phyloP scores from a whole-genome alignment of 2,888 invertebrate genomes.

The Eristalis intricaria region DNA sequence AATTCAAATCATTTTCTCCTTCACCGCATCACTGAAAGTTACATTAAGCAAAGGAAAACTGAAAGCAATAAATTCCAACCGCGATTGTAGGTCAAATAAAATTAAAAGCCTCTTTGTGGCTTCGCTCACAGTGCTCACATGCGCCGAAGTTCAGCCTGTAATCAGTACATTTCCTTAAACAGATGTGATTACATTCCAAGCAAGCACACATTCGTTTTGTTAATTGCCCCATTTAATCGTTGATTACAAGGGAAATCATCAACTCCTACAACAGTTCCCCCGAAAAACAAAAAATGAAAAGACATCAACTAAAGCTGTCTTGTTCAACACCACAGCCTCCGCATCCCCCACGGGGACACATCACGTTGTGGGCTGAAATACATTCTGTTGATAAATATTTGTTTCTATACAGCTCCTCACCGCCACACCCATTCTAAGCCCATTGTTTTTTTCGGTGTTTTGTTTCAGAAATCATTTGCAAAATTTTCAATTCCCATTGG shows the following conservation, averaged over 20 bases:
- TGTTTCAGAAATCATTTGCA: constrained; percentile 30
- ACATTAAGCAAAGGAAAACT: too few relatives aligned
- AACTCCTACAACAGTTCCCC: neutral
- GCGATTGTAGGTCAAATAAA: neutral
- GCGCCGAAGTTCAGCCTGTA: neutral
- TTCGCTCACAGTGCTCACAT: neutral
- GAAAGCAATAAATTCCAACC: neutral
- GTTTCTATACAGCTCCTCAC: neutral
- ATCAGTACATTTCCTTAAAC: neutral
- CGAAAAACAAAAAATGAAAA: neutral
- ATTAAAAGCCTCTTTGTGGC: neutral
- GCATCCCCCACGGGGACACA: neutral
- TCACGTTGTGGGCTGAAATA: too few relatives aligned
- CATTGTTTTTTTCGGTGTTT: neutral
- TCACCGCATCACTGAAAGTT: too few relatives aligned
- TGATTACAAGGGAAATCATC: constrained; percentile 27
- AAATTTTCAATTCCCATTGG: constrained; percentile 45
- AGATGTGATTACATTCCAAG: neutral
- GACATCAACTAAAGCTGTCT: neutral
- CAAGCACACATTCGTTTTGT: neutral
- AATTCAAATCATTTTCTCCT: too few relatives aligned
- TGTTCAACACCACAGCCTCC: neutral
- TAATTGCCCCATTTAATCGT: constrained; percentile 27
- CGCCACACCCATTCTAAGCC: neutral
- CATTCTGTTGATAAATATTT: neutral